These are phyloP conservation scores for Fragum fragum DNA, from an alignment of 2,888 invertebrate species.

Conservation along the genomic window DNA sequence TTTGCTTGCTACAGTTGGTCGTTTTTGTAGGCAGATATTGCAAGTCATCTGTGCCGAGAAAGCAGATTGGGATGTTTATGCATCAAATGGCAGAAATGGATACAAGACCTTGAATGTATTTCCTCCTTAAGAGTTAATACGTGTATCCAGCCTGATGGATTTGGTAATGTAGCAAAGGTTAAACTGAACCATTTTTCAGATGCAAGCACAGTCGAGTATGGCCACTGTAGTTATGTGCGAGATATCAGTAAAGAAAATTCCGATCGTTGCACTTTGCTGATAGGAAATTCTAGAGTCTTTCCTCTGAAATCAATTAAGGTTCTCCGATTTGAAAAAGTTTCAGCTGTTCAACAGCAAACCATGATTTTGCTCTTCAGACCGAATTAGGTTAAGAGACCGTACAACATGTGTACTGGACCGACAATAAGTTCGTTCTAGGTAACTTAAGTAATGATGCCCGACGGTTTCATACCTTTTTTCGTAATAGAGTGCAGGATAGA, in stretches of 20 bases:
- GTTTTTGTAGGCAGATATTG: constrained; percentile 59
- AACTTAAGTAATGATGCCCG: constrained; percentile 38
- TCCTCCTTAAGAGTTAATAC: neutral
- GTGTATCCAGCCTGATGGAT: constrained; percentile 31
- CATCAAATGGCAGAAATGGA: constrained; percentile 1
- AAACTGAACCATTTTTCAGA: constrained; percentile 71
- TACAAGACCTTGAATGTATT: neutral
- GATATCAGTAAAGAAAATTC: constrained; percentile 34
- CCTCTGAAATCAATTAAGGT: constrained; percentile 44
- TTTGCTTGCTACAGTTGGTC: constrained; percentile 57
- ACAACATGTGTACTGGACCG: constrained; percentile 28
- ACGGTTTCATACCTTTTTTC: constrained; percentile 35
- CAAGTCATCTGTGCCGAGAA: constrained; percentile 55
- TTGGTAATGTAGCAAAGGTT: constrained; percentile 44
- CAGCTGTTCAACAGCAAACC: constrained; percentile 38
- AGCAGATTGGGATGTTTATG: constrained; percentile 55
- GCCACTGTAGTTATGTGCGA: constrained; percentile 66
- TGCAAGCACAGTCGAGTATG: constrained; percentile 65
- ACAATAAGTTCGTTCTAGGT: constrained; percentile 38
- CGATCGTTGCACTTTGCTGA: constrained; percentile 62
- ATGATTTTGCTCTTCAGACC: constrained; percentile 1
- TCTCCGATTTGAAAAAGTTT: constrained; percentile 39
- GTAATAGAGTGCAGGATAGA: constrained; percentile 30
- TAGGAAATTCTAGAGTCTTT: constrained; percentile 63
- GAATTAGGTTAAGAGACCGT: constrained; percentile 29